phyloP scores from a whole-genome alignment of 1,140 invertebrate genomes.

The Drosophila takahashii region DNA sequence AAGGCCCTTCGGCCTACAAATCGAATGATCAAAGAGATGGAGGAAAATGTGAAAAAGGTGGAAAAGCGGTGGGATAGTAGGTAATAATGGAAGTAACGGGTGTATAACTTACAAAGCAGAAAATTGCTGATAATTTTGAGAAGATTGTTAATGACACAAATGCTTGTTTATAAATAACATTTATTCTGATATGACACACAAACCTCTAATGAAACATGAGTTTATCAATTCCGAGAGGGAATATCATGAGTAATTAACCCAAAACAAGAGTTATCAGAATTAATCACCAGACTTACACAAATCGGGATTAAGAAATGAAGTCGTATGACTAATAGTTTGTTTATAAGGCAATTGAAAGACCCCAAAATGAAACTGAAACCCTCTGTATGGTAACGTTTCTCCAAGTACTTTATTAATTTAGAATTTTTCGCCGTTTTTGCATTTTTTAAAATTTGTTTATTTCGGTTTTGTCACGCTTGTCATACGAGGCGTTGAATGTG shows the following conservation, averaged over 20 bases:
- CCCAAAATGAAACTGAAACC: background rate
- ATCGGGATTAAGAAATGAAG: background rate
- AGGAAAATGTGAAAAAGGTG: slow-evolving; percentile 14
- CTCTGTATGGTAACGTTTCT: background rate
- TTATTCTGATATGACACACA: no score
- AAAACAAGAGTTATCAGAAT: background rate
- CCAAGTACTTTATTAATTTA: background rate
- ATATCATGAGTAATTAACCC: background rate
- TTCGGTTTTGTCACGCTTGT: slow-evolving; percentile 36
- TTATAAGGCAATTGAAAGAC: background rate
- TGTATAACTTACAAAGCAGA: background rate
- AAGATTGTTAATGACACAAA: background rate
- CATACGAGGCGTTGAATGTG: slow-evolving; percentile 55
- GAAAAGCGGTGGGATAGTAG: slow-evolving; percentile 23
- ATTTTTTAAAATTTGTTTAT: background rate
- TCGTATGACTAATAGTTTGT: background rate
- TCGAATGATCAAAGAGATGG: slow-evolving; percentile 10
- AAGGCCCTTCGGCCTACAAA: slow-evolving; percentile 38
- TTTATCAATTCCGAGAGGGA: background rate
- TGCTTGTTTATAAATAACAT: no score
- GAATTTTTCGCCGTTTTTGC: slow-evolving; percentile 17
- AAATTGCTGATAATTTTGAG: background rate
- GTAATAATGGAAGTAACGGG: slow-evolving; percentile 16
- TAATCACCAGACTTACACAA: background rate
- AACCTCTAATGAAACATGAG: background rate